Conservation (phyloP, 1,140 invertebrate genomes). For the Agrilus planipennis region DNA sequence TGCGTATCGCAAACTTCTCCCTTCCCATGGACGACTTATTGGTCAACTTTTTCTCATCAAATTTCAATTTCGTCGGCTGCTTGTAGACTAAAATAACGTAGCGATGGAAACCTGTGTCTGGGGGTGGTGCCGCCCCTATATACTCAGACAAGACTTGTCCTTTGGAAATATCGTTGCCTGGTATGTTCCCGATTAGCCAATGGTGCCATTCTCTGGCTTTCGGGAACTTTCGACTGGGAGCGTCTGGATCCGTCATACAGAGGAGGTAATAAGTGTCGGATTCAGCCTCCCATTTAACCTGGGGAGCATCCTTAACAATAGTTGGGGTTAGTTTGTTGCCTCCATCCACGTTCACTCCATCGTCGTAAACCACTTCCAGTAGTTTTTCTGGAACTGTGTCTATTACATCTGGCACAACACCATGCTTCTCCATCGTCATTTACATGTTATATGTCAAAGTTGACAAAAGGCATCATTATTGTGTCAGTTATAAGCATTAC, state of each 20-base stretch:
- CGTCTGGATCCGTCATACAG: constrained; percentile 77
- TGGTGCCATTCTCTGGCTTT: constrained; percentile 82
- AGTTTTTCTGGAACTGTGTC: constrained; percentile 41
- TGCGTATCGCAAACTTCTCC: constrained; percentile 62
- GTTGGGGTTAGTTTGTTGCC: constrained; percentile 54
- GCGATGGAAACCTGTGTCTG: constrained; percentile 70
- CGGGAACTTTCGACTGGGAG: constrained; percentile 65
- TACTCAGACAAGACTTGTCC: constrained; percentile 62
- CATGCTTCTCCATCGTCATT: constrained; percentile 17
- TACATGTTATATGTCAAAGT: no score
- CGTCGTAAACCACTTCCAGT: constrained; percentile 41
- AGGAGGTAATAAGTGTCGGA: constrained; percentile 55
- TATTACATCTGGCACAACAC: constrained; percentile 60
- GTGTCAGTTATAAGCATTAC: no score
- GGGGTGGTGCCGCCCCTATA: constrained; percentile 73
- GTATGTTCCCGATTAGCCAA: constrained; percentile 87
- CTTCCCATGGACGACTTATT: constrained; percentile 42
- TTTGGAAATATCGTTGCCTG: constrained; percentile 53
- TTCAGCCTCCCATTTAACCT: constrained; percentile 51
- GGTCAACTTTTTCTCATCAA: constrained; percentile 50
- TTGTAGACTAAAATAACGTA: constrained; percentile 82
- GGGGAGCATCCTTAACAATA: constrained; percentile 49
- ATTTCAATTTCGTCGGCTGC: constrained; percentile 57
- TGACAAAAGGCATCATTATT: no score
- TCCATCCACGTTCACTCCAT: constrained; percentile 42